phyloP scores from a whole-genome alignment of 2,888 invertebrate species.

The Cephalotes varians region DNA sequence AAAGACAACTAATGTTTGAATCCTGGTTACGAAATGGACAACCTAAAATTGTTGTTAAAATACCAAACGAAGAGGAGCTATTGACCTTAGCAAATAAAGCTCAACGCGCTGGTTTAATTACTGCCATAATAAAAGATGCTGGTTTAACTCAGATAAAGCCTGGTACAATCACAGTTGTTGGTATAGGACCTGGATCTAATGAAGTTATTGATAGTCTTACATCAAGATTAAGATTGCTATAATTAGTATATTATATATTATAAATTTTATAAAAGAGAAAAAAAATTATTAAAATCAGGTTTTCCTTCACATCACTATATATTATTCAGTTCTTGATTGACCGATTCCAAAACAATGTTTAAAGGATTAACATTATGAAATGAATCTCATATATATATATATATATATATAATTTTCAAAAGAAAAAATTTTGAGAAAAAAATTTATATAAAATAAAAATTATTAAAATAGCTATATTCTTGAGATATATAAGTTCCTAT shows the following conservation, averaged over 20 bases:
- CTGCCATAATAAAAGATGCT: conserved; percentile 87
- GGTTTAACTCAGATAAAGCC: conserved; percentile 90
- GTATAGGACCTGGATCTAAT: conserved; percentile 90
- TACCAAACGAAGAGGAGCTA: conserved; percentile 87
- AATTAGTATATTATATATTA: conserved; percentile 62
- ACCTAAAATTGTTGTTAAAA: conserved; percentile 91
- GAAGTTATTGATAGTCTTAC: conserved; percentile 88
- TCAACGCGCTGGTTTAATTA: conserved; percentile 87
- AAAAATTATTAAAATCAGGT: neutral
- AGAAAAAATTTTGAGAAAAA: neutral
- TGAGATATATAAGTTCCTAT: neutral
- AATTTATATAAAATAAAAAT: neutral
- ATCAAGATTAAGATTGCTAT: conserved; percentile 89
- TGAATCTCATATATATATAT: too few species aligned
- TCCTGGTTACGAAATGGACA: conserved; percentile 90
- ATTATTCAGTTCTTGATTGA: too few species aligned
- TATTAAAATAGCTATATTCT: neutral
- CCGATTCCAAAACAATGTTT: too few species aligned
- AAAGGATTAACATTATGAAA: neutral
- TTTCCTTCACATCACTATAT: neutral
- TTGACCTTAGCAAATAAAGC: conserved; percentile 87
- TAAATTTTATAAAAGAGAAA: neutral
- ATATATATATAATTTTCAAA: neutral
- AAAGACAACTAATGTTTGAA: conserved; percentile 86
- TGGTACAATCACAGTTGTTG: conserved; percentile 91